Evolutionary conservation across 2,797 vertebrate genomes (phyloP).

Genomic region (Margarornis squamiger): DNA sequence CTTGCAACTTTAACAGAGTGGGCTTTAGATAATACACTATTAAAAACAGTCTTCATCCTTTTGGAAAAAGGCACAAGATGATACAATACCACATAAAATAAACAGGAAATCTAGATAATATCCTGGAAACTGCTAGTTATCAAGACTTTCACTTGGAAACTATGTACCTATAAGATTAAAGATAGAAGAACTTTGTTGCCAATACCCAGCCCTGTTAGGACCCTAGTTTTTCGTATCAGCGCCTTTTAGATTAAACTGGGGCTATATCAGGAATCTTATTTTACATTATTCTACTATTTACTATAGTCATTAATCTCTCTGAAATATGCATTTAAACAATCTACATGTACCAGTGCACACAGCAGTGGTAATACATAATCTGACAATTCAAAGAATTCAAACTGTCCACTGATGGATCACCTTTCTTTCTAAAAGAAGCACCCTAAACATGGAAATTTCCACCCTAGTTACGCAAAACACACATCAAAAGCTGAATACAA

Average conservation of each 20-base stretch:
- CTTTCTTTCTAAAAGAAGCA: background rate
- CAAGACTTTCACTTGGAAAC: background rate
- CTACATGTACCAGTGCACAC: background rate
- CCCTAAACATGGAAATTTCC: background rate
- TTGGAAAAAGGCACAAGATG: background rate
- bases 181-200: background rate
- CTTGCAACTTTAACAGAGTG: accelerated
- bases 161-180: background rate
- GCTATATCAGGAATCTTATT: background rate
- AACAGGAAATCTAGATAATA: background rate
- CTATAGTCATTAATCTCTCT: background rate
- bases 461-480: background rate
- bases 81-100: background rate
- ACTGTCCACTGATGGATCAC: background rate
- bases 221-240: background rate
- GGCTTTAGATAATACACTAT: background rate
- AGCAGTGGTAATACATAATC: background rate
- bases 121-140: background rate
- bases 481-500: background rate
- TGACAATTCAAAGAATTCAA: background rate
- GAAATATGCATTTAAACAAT: background rate
- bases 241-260: background rate
- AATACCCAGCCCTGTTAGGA: background rate
- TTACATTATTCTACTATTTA: background rate
- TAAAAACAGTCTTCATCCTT: background rate